Conservation (phyloP, 92 coral and sea anemone genomes). For the Montipora capitata region DNA sequence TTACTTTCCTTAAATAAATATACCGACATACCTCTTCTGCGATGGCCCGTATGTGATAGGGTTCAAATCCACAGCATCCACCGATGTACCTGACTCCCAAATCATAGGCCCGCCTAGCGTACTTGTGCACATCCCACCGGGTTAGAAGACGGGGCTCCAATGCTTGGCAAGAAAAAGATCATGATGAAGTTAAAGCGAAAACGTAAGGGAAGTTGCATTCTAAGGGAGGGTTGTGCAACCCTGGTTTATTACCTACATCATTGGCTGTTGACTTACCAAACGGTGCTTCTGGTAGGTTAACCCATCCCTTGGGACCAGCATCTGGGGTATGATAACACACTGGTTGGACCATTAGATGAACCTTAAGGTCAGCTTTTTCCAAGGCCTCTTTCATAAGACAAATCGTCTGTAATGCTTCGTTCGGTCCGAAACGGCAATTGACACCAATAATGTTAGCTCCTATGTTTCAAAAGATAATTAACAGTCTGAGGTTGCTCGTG, state of each 20-base stretch:
- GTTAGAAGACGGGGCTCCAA: constrained; percentile 80
- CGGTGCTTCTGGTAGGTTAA: constrained; percentile 60
- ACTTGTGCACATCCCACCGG: constrained; percentile 86
- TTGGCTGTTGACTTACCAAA: constrained; percentile 50
- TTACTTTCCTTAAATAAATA: not conserved
- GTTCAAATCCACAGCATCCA: constrained; percentile 92
- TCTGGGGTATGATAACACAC: constrained; percentile 76
- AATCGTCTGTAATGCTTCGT: constrained; percentile 54
- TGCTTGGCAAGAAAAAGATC: constrained; percentile 35
- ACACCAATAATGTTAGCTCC: constrained; percentile 84
- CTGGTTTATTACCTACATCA: too few relatives aligned
- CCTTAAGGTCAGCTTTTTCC: constrained; percentile 77
- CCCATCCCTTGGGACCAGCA: constrained; percentile 23
- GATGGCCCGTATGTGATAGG: constrained; percentile 89
- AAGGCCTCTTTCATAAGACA: constrained; percentile 76
- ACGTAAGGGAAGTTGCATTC: not conserved
- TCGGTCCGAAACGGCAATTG: constrained; percentile 77
- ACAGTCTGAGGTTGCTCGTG: too few relatives aligned
- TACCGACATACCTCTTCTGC: constrained; percentile 83
- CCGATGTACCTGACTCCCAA: constrained; percentile 90
- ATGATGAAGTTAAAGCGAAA: not conserved
- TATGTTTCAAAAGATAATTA: not conserved
- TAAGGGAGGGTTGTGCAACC: too few relatives aligned
- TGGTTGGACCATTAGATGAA: constrained; percentile 74
- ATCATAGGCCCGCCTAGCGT: constrained; percentile 84